phyloP scores from a whole-genome alignment of 2,888 invertebrate genomes.

The Thymelicus sylvestris region DNA sequence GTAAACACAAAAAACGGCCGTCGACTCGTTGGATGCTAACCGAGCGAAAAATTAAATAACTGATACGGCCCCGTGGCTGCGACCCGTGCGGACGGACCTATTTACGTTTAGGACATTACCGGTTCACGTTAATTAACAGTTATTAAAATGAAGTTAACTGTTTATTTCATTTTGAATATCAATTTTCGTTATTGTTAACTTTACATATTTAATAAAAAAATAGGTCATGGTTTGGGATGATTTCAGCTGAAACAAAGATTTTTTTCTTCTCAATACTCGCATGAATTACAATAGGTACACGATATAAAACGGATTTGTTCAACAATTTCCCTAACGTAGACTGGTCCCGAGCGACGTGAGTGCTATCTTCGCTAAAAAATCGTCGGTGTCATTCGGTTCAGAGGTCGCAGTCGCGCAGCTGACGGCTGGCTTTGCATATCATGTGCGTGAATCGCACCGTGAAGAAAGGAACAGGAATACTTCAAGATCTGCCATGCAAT shows the following conservation, averaged over 20 bases:
- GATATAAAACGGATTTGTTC: conserved; percentile 18
- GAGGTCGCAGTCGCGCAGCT: conserved; percentile 53
- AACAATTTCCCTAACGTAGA: conserved; percentile 8
- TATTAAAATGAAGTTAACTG: no score
- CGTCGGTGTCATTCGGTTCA: conserved; percentile 44
- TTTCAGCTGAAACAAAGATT: no score
- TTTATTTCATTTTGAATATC: no score
- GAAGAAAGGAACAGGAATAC: conserved; percentile 66
- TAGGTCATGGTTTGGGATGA: no score
- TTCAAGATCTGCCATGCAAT: conserved; percentile 56
- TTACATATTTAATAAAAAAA: no score
- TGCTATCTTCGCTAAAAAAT: conserved; percentile 48
- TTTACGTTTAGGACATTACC: conserved; percentile 34
- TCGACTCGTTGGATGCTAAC: conserved; percentile 59
- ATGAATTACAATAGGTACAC: neutral
- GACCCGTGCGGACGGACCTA: neutral
- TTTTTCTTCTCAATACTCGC: no score
- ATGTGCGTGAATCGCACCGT: conserved; percentile 70
- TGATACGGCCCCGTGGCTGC: conserved; percentile 46
- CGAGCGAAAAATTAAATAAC: conserved; percentile 65
- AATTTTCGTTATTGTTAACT: no score
- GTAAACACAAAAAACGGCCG: conserved; percentile 77
- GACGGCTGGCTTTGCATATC: conserved; percentile 67
- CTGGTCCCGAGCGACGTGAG: conserved; percentile 10
- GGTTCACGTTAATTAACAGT: neutral